phyloP scores from a whole-genome alignment of 2,797 vertebrate genomes.

The Oreochromis grahami region DNA sequence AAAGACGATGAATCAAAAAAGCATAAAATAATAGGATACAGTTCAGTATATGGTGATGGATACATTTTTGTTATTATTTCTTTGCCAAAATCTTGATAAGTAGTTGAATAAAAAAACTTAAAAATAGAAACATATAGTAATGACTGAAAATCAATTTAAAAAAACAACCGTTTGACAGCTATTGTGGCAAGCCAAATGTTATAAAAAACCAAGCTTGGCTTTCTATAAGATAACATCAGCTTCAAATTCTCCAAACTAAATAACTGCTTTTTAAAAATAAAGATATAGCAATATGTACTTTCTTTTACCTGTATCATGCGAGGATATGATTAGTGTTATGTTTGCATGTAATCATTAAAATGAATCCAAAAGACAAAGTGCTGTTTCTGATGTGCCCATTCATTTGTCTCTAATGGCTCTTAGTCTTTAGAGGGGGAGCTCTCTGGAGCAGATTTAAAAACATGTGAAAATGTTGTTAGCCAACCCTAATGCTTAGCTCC shows the following conservation, averaged over 20 bases:
- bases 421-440: not conserved
- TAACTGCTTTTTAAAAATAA: not conserved
- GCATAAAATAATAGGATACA: not conserved
- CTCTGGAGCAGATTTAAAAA: conserved; percentile 11
- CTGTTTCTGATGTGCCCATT: not conserved
- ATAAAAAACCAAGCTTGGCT: not conserved
- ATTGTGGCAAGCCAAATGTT: not conserved
- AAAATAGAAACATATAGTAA: rapidly evolving
- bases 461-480: conserved; percentile 1
- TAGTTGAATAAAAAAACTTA: not conserved
- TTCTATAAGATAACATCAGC: not conserved
- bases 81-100: not conserved
- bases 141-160: not conserved
- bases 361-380: not conserved
- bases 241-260: not conserved
- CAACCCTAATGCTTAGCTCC: not conserved
- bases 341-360: not conserved
- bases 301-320: not conserved
- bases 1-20: not conserved
- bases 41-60: not conserved
- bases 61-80: not conserved
- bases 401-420: not conserved
- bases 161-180: not conserved
- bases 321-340: not conserved
- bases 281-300: not conserved